Evolutionary conservation across 2,797 vertebrate species (phyloP).

Genomic region (Fratercula arctica): DNA sequence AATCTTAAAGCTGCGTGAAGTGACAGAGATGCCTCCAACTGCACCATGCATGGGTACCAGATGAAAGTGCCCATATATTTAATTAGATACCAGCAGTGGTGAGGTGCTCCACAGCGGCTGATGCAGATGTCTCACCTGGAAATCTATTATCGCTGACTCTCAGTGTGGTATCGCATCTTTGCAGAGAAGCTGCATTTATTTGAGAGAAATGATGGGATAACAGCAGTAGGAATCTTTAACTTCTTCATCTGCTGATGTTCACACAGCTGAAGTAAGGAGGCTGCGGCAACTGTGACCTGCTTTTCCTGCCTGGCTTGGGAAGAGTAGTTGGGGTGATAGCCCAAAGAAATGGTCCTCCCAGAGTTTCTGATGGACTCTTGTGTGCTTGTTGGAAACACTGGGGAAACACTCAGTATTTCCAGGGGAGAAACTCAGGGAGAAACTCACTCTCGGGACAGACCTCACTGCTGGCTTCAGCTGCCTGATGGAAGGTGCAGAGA

Average conservation of each 20-base stretch:
- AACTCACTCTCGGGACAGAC: not conserved
- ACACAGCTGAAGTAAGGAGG: accelerated
- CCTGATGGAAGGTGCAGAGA: not conserved
- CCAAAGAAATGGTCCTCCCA: not conserved
- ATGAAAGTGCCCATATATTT: not conserved
- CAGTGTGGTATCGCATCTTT: not conserved
- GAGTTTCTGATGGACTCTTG: not conserved
- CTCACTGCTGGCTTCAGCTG: not conserved
- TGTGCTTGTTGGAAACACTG: not conserved
- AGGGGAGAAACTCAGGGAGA: not conserved
- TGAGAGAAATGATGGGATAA: not conserved
- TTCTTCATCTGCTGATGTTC: not conserved
- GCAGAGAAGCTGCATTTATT: not conserved
- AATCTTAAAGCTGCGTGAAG: not conserved
- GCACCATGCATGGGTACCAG: accelerated
- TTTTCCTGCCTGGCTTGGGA: not conserved
- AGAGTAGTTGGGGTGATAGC: accelerated
- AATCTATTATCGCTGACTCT: not conserved
- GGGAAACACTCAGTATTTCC: not conserved
- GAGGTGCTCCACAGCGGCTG: not conserved
- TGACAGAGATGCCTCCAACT: not conserved
- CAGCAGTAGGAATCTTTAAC: not conserved
- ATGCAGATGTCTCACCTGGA: not conserved
- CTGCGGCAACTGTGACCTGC: not conserved
- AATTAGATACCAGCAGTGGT: not conserved